phyloP scores from a whole-genome alignment of 2,888 invertebrate species.

The Thecophora atra region DNA sequence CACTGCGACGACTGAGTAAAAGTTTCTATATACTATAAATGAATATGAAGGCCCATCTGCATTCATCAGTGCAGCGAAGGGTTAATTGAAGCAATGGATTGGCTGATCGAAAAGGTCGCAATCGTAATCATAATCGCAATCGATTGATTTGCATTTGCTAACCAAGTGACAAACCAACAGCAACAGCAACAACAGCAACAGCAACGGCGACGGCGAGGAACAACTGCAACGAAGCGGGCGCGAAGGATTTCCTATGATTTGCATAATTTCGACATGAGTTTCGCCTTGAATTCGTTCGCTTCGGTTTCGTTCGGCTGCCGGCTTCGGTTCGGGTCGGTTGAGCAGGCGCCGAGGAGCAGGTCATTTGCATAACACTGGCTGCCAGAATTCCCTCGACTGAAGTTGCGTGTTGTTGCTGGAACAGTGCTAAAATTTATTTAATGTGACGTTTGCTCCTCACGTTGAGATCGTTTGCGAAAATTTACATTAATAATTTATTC shows the following conservation, averaged over 20 bases:
- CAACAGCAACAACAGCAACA: constrained; percentile 17
- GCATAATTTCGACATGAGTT: constrained; percentile 51
- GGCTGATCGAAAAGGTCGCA: not conserved
- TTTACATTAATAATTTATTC: constrained; percentile 34
- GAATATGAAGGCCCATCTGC: not conserved
- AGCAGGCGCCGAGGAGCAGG: constrained; percentile 51
- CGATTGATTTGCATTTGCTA: constrained; percentile 48
- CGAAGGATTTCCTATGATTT: constrained; percentile 45
- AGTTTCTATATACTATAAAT: not conserved
- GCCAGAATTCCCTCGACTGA: constrained; percentile 28
- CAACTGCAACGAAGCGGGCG: constrained; percentile 27
- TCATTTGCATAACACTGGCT: constrained; percentile 62
- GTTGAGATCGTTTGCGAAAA: constrained; percentile 32
- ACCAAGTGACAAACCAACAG: constrained; percentile 53
- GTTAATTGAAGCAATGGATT: not conserved
- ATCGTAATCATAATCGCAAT: constrained; percentile 11
- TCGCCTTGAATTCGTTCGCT: constrained; percentile 52
- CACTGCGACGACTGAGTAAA: too few relatives aligned
- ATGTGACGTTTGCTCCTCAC: constrained; percentile 38
- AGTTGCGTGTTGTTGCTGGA: constrained; percentile 26
- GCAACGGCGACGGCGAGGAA: constrained; percentile 15
- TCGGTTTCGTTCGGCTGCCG: constrained; percentile 41
- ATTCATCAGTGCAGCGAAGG: not conserved
- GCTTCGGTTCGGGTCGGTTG: constrained; percentile 40
- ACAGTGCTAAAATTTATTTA: constrained; percentile 57